Percentiles rank a stretch among this genome's conserved stretches.
phyloP scores from a whole-genome alignment of 1,140 invertebrate genomes.

The Macrocentrus cingulum region DNA sequence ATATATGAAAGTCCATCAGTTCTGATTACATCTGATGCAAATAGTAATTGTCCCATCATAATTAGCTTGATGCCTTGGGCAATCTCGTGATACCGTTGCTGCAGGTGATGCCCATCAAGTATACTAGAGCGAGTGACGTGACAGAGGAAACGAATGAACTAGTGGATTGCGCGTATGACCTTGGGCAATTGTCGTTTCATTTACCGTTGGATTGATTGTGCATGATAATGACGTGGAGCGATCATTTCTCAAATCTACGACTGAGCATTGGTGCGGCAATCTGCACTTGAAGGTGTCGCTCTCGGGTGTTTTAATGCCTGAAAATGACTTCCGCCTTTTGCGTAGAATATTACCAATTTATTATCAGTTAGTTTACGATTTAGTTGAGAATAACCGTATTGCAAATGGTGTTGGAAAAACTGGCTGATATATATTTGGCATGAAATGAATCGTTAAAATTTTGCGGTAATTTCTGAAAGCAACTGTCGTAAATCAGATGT shows the following conservation, averaged over 20 bases:
- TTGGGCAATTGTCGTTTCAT: conserved; percentile 14
- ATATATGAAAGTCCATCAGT: not conserved
- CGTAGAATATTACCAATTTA: conserved; percentile 3
- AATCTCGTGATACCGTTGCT: conserved; percentile 14
- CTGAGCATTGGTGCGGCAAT: too few species aligned
- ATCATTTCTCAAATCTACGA: conserved; percentile 9
- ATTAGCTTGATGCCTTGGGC: conserved; percentile 10
- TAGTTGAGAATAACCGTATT: too few species aligned
- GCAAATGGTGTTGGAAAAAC: too few species aligned
- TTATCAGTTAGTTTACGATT: conserved; percentile 6
- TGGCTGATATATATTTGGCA: too few species aligned
- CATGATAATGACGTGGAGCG: conserved; percentile 20
- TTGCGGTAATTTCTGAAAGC: not conserved
- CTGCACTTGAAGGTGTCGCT: conserved; percentile 19
- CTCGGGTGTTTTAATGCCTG: conserved; percentile 11
- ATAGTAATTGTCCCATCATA: conserved; percentile 14
- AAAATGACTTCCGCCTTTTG: conserved; percentile 10
- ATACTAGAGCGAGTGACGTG: too few species aligned
- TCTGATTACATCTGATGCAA: conserved; percentile 2
- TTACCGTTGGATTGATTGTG: conserved; percentile 24
- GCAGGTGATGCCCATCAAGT: too few species aligned
- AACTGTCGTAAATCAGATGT: not conserved
- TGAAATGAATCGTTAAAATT: too few species aligned
- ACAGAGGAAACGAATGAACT: not conserved
- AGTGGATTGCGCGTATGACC: conserved; percentile 11